These are phyloP conservation scores for Aplochiton taeniatus DNA, from an alignment of 2,797 vertebrate genomes.

Conservation along the genomic window DNA sequence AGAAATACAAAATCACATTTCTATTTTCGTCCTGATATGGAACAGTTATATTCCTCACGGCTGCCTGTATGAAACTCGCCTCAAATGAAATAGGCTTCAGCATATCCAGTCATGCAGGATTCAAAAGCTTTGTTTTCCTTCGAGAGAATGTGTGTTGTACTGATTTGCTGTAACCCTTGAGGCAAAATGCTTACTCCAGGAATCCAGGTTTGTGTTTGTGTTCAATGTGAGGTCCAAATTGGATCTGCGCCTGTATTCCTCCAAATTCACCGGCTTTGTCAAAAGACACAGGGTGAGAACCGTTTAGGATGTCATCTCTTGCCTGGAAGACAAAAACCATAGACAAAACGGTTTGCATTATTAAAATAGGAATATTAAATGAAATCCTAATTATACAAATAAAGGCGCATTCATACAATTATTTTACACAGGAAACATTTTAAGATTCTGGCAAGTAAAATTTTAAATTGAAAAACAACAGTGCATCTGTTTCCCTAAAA, in stretches of 20 bases:
- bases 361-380: no score
- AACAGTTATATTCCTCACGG: not conserved
- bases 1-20: conserved; percentile 13
- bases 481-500: no score
- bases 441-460: no score
- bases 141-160: no score
- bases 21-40: not conserved
- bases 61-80: not conserved
- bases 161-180: no score
- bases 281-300: conserved; percentile 97
- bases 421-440: no score
- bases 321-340: conserved; percentile 75
- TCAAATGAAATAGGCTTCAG: not conserved
- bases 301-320: conserved; percentile 96
- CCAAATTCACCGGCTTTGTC: conserved; percentile 97
- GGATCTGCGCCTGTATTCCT: conserved; percentile 98
- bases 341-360: not conserved
- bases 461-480: no score
- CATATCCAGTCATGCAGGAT: not conserved
- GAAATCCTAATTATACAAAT: no score
- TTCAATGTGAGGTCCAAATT: conserved; percentile 96
- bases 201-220: conserved; percentile 99
- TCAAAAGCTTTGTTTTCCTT: no score
- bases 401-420: no score
- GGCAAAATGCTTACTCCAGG: conserved; percentile 85